Evolutionary conservation across 2,888 invertebrate genomes (phyloP), one percentile per base, ranked within the genome.

Genomic region (Sphaerophoria rueppellii): DNA sequence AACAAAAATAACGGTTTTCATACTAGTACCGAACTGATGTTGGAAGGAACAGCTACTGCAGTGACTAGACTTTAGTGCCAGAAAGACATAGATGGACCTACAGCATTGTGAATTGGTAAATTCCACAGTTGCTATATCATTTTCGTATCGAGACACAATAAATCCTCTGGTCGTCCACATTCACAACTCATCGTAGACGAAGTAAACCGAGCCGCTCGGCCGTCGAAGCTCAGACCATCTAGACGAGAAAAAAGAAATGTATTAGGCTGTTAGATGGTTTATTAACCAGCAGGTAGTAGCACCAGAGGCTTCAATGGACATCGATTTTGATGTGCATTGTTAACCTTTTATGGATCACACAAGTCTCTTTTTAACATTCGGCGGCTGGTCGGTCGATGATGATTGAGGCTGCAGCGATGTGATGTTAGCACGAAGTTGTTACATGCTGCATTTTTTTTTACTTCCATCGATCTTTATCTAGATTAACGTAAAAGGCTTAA

Each of bases 291-390:
- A 75, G 75, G 75, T 72, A 69, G 83, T 69, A 69, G 72, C 80
- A 80, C 71, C 46, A 76, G 74, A 54, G 71, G 63, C 71, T 67
- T 52, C 75, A 58, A 37, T 67, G 54, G 50, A 77, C 81, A 77
- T 77, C 76, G 81, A 85, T 73, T 85, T 85, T 85, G 85, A 85
- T 77, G 85, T 73, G 85, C 85, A 85, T 85, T 85, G 85, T 85
- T 85, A 85, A 81, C 85, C 85, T 81, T 85, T 81, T 85, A 81
- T 85, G 85, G 85, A 77, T 73, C 85, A 83, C 48, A 72, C 67
- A 67, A 74, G 54, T 79, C 70, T 77, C 67, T 54, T 67, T 67
- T 67, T 54, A 67, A 74, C 78, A 74, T 83, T 75, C 74, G 82
- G 69, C 80, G 71, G 69, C 54, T 52, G 81, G 81, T 63, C 58